Conservation (phyloP, 2,113 vertebrate species). For the Festucalex cinctus region DNA sequence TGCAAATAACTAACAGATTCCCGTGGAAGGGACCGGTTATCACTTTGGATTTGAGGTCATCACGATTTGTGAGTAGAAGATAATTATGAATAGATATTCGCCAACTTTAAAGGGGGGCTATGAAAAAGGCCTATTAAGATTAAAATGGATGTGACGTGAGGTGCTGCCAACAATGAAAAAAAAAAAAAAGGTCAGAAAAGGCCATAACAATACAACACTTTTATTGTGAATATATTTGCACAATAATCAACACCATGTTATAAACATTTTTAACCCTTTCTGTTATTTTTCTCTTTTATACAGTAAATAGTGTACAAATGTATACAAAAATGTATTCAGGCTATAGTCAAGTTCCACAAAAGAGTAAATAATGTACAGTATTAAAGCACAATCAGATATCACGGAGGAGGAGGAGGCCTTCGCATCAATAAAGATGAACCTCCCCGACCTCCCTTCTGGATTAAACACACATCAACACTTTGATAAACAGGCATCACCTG, state of each 20-base stretch:
- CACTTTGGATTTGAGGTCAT: no score
- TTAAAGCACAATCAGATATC: slow-evolving; percentile 88
- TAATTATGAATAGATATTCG: not conserved
- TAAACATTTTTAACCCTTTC: slow-evolving; percentile 80
- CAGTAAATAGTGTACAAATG: slow-evolving; percentile 94
- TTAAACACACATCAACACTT: slow-evolving; percentile 65
- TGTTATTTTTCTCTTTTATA: slow-evolving; percentile 71
- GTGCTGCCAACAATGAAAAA: not conserved
- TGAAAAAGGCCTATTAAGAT: not conserved
- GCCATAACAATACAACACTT: slow-evolving; percentile 85
- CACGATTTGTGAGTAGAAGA: not conserved
- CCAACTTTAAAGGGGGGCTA: not conserved
- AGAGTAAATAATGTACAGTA: slow-evolving; percentile 80
- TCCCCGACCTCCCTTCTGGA: not conserved
- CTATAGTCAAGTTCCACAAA: slow-evolving; percentile 91
- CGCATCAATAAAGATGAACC: slow-evolving; percentile 53
- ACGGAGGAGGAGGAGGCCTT: slow-evolving; percentile 44
- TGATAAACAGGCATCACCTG: slow-evolving; percentile 63
- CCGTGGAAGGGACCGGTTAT: no score
- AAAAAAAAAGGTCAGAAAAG: slow-evolving; percentile 15
- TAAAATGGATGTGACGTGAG: slow-evolving; percentile 11
- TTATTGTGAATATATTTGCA: slow-evolving; percentile 99
- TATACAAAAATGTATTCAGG: slow-evolving; percentile 97
- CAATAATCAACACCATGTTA: slow-evolving; percentile 95
- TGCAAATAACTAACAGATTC: no score